Base-by-base conservation (phyloP, 2,888 invertebrate genomes). In the Trachelus iudaicus region DNA sequence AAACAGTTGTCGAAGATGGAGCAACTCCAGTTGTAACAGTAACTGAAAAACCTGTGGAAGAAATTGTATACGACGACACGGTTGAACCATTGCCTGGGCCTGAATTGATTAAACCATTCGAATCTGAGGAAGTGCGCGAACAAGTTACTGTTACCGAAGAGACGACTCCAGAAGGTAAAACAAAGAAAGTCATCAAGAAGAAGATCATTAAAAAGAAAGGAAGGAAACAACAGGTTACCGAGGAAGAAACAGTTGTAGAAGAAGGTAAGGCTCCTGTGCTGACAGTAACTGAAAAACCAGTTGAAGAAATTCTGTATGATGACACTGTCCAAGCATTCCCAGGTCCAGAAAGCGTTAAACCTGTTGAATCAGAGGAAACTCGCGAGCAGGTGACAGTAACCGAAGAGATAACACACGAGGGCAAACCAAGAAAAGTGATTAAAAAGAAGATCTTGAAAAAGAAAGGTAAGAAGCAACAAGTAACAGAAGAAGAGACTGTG, bases 401-500 rank as follows among this genome's bases (percentile, higher is more conserved):
- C 23, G 89, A 91, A 13, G 77, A 83, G 79, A 76, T 89, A 23
- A 87, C 90, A 15, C 90, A 75, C 83, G 89, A 77, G 86, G 92
- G 84, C 80, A 86, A 89, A 9, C 90, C 90, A 37, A 91, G 88
- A 82, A 92, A 91, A 81, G 91, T 92, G 77, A 90, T 89, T 3
- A 85, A 86, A 23, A 90, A 86, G 80, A 86, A 79, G 77, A 86
- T 85, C 11, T 92, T 89, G 74, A 92, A 91, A 80, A 90, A 85
- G 23, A 87, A 91, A 76, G 91, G 91, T 30, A 88, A 88, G 13
- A 89, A 89, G 75, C 91, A 92, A 40, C 90, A 92, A 85, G 88
- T 92, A 0, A 92, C 91, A 0, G 92, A 92, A 79, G 91, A 92
- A 69, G 90, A 90, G 34, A 88, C 88, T 30, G 87, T 87, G 78